A percentile compares a stretch with the other conserved stretches of the same genome.
Evolutionary conservation across 2,888 invertebrate genomes (phyloP).

Genomic region (Protodeltote pygarga): DNA sequence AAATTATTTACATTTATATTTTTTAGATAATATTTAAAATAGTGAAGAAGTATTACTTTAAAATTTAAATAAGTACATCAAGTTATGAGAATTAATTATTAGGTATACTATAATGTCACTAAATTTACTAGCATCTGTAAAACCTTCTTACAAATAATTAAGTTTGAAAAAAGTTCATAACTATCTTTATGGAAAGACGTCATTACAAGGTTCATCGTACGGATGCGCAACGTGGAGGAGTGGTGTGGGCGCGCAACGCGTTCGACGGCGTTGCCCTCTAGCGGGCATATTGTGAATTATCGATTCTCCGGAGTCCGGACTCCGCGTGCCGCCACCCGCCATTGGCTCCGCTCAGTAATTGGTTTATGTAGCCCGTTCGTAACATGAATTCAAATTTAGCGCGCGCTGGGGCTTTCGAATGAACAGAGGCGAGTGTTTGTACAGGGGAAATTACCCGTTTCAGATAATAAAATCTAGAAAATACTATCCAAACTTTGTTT

Average conservation of each 20-base stretch:
- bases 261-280: conserved; percentile 81
- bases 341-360: conserved; percentile 83
- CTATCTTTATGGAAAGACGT: too few species aligned
- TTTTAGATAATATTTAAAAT: too few species aligned
- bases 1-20: background rate
- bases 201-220: conserved; percentile 68
- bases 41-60: too few species aligned
- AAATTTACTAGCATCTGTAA: too few species aligned
- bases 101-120: background rate
- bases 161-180: too few species aligned
- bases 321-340: conserved; percentile 73
- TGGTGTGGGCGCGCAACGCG: conserved; percentile 82
- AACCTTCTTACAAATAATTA: too few species aligned
- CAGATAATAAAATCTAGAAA: conserved; percentile 75
- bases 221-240: conserved; percentile 84
- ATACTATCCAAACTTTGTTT: conserved; percentile 72
- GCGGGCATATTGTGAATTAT: conserved; percentile 85
- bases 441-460: conserved; percentile 73
- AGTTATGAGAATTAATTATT: background rate
- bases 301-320: too few species aligned
- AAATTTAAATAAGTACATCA: too few species aligned
- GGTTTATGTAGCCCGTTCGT: conserved; percentile 83
- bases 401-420: conserved; percentile 76
- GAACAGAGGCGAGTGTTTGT: conserved; percentile 73
- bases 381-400: conserved; percentile 86